Conservation (phyloP, 2,113 vertebrate species). For the Capreolus pygargus region DNA sequence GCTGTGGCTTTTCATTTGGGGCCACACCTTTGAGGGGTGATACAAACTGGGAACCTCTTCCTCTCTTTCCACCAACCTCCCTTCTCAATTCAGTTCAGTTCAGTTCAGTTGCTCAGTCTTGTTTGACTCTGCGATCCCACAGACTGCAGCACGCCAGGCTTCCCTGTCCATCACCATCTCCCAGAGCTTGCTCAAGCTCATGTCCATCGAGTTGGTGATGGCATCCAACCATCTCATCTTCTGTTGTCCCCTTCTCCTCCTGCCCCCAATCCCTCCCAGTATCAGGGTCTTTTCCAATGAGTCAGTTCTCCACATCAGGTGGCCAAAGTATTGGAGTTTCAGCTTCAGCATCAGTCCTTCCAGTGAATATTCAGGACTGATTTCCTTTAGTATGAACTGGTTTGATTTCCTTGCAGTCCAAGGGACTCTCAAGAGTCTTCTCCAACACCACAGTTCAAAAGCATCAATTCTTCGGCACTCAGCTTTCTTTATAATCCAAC, state of each 20-base stretch:
- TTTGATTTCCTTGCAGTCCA: background rate
- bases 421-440: background rate
- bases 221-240: background rate
- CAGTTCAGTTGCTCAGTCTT: background rate
- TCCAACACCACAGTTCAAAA: background rate
- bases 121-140: background rate
- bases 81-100: background rate
- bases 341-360: background rate
- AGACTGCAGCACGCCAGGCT: background rate
- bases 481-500: background rate
- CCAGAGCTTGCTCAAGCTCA: background rate
- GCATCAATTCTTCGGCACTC: background rate
- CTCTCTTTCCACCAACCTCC: background rate
- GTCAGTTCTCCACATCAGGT: background rate
- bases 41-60: background rate
- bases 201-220: background rate
- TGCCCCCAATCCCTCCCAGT: background rate
- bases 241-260: background rate
- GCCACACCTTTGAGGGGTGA: background rate
- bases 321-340: background rate
- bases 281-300: background rate
- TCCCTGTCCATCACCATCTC: background rate
- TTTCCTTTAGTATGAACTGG: background rate
- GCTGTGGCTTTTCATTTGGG: background rate
- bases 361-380: background rate